Base-by-base conservation (phyloP, 2,113 vertebrate genomes). In the Peucedramus taeniatus region DNA sequence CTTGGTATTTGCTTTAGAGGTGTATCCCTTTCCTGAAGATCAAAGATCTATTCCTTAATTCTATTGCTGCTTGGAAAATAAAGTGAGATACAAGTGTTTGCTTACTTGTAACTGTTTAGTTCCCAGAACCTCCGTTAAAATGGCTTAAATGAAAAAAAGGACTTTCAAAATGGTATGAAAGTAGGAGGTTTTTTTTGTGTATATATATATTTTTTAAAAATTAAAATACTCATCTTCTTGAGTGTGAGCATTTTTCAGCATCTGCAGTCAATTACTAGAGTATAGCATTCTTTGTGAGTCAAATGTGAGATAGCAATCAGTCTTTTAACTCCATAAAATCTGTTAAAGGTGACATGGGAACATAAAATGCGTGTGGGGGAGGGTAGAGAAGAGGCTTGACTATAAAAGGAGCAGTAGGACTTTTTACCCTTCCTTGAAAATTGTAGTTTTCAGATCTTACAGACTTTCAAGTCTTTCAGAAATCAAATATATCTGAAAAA, bases 241-340 rank as follows among this genome's bases (percentile, higher is more conserved):
- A 72, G 40, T 90, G 82, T 84, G 88, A 96, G 89, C 59, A 54
- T 93, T 86, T 91, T 91, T 76, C 51, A 82, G 57, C 90, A 94
- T 94, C 96, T 97, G 95, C 90, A 94, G 59, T 61, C 90, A 86
- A 87, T 97, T 95, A 87, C 81, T 31, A 23, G 59, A 86, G 75
- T 59, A 77, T 6, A 6, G 59, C 75, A 96, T 96, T 97, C 90
- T 91, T 96, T 87, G 49, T 93, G 84, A 88, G 71, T 94, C 92
- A 91, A 94, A 96, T 91, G 79, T 10, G 15, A 97, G 93, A 94
- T 91, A 94, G 89, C 89, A 83, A 89, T 94, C 91, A 83, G 90
- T 78, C 84, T 87, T 89, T 92, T 87, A 93, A 92, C 66, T 96
- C 89, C 47, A 82, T 94, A 92, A 97, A 93, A 88, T 93, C 90